Evolutionary conservation across 2,888 invertebrate species (phyloP).

Genomic region (Smittia aterrima): DNA sequence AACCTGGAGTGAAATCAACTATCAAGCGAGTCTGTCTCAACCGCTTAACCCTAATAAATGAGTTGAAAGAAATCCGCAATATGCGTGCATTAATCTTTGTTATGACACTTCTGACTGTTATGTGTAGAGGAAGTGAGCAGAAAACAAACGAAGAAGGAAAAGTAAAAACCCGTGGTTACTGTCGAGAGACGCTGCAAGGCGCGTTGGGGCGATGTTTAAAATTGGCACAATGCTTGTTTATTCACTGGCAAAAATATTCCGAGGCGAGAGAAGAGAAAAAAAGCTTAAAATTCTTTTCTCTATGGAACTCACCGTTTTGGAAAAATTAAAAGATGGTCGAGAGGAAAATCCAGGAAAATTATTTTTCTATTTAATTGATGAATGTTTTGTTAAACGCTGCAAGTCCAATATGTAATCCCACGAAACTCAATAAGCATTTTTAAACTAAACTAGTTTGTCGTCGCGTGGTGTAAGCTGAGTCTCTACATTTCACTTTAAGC

Average conservation of each 20-base stretch:
- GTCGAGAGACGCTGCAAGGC: conserved; percentile 19
- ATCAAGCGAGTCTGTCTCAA: not conserved
- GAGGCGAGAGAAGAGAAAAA: not conserved
- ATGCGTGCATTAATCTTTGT: conserved; percentile 1
- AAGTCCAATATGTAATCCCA: too few species aligned
- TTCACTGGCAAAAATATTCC: not conserved
- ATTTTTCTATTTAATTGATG: too few species aligned
- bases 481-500: too few species aligned
- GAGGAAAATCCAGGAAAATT: too few species aligned
- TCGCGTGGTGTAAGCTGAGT: too few species aligned
- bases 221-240: not conserved
- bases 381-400: too few species aligned
- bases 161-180: not conserved
- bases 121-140: not conserved
- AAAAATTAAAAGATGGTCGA: not conserved
- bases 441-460: too few species aligned
- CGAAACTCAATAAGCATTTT: too few species aligned
- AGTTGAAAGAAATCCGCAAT: conserved; percentile 3
- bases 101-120: conserved; percentile 10
- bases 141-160: not conserved
- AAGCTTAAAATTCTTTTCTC: not conserved
- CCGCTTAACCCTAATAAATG: not conserved
- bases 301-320: not conserved
- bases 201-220: not conserved
- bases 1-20: not conserved